Conservation (phyloP, 2,888 invertebrate genomes). For the Stegana nigrithorax region DNA sequence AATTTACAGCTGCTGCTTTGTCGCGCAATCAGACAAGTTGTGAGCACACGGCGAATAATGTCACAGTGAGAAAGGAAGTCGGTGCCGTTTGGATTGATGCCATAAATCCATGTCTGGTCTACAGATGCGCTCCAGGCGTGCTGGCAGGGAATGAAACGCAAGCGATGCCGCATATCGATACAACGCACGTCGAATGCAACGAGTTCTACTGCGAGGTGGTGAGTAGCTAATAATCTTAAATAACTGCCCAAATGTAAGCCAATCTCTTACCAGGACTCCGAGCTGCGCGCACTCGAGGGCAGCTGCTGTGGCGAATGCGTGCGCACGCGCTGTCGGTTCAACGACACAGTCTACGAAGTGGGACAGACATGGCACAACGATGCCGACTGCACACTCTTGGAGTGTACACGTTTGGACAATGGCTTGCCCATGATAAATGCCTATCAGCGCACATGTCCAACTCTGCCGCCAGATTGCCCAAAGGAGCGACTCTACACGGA, state of each 20-base stretch:
- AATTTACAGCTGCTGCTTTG: not conserved
- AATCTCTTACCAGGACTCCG: slow-evolving; percentile 54
- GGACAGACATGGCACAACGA: slow-evolving; percentile 66
- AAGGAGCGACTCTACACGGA: slow-evolving; percentile 49
- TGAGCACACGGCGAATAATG: slow-evolving; percentile 24
- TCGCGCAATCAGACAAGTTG: slow-evolving; percentile 36
- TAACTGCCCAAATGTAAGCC: not conserved
- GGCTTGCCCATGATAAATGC: slow-evolving; percentile 59
- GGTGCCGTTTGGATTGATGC: slow-evolving; percentile 63
- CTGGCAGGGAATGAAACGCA: not conserved
- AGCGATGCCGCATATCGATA: slow-evolving; percentile 36
- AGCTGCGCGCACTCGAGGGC: slow-evolving; percentile 47
- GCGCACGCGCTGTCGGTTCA: slow-evolving; percentile 63
- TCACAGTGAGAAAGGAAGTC: slow-evolving; percentile 44
- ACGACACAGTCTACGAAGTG: slow-evolving; percentile 54
- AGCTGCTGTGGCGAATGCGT: slow-evolving; percentile 67
- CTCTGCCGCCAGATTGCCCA: slow-evolving; percentile 56
- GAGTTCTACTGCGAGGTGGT: slow-evolving; percentile 66
- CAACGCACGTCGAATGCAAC: slow-evolving; percentile 57
- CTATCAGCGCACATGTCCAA: slow-evolving; percentile 62
- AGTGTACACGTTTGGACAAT: slow-evolving; percentile 54
- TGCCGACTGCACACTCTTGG: slow-evolving; percentile 63
- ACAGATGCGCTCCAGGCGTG: slow-evolving; percentile 55
- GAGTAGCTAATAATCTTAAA: slow-evolving; percentile 29
- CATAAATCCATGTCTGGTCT: slow-evolving; percentile 56